These are phyloP conservation scores for Psittacula echo DNA, from an alignment of 2,797 vertebrate genomes.

Conservation along the genomic window DNA sequence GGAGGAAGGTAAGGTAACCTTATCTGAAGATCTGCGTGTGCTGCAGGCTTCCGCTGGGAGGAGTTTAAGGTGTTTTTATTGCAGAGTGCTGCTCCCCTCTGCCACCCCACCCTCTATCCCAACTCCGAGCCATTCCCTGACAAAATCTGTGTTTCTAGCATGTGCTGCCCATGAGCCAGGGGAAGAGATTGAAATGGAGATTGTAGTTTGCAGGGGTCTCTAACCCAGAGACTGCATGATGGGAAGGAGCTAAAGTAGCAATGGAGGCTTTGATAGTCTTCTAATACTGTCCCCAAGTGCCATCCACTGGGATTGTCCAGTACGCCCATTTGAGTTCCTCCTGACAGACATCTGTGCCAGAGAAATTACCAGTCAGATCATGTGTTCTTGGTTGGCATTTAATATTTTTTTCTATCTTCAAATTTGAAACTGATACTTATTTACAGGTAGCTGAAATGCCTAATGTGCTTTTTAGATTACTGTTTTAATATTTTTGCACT, in stretches of 20 bases:
- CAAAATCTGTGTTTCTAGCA: background rate
- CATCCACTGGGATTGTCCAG: background rate
- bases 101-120: background rate
- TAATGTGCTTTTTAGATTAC: background rate
- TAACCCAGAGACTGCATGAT: background rate
- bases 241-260: background rate
- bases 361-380: background rate
- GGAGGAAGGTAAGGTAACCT: no score
- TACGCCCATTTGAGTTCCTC: background rate
- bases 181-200: background rate
- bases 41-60: background rate
- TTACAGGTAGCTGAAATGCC: background rate
- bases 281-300: background rate
- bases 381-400: background rate
- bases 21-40: fast-evolving
- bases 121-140: fast-evolving
- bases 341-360: background rate
- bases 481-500: background rate
- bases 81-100: background rate
- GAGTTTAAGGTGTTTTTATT: background rate
- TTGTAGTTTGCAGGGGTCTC: background rate
- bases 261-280: background rate
- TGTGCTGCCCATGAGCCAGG: background rate
- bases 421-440: background rate
- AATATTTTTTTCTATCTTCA: background rate